Conservation (phyloP, 2,797 vertebrate genomes). For the Macropus fuliginosus region DNA sequence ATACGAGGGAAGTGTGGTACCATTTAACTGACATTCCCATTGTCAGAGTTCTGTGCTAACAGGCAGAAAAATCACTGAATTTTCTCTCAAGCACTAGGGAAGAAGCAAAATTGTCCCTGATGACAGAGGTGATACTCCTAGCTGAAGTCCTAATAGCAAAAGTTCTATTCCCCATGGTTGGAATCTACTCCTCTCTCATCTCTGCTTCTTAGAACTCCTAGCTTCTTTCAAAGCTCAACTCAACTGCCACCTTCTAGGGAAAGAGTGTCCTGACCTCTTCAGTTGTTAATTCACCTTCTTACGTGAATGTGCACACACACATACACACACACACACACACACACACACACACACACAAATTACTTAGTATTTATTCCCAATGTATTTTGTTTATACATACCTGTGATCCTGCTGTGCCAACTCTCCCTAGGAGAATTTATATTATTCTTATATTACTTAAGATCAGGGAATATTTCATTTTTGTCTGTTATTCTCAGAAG, state of each 20-base stretch:
- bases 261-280: not conserved
- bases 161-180: not conserved
- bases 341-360: too few species aligned
- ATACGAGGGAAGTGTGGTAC: not conserved
- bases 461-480: not conserved
- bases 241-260: not conserved
- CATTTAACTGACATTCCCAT: not conserved
- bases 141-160: not conserved
- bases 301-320: too few species aligned
- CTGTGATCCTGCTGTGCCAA: not conserved
- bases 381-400: not conserved
- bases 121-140: not conserved
- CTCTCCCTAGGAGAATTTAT: not conserved
- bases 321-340: too few species aligned
- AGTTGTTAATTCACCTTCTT: not conserved
- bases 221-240: not conserved
- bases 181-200: not conserved
- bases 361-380: not conserved
- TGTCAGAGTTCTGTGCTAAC: not conserved
- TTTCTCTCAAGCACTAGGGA: not conserved
- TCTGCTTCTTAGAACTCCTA: not conserved
- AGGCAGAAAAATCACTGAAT: not conserved
- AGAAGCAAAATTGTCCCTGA: not conserved
- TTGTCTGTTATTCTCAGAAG: not conserved
- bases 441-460: not conserved